These are phyloP conservation scores for Rhabdophis nuchalis DNA, from an alignment of 2,797 vertebrate genomes.

Conservation along the genomic window DNA sequence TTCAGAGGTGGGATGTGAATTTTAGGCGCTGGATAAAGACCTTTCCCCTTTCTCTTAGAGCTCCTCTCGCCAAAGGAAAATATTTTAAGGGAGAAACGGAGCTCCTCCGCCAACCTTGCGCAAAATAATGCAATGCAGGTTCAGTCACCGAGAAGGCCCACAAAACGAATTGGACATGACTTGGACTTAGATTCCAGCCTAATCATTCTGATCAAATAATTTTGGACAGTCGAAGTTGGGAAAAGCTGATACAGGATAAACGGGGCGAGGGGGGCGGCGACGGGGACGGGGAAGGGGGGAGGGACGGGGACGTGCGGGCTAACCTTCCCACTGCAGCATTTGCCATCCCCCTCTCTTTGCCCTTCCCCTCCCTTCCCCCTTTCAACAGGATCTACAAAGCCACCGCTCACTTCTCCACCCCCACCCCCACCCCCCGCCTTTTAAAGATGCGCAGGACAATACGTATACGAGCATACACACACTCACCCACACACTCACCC, in stretches of 20 bases:
- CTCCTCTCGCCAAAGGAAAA: not conserved
- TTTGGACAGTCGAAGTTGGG: not conserved
- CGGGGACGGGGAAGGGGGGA: not conserved
- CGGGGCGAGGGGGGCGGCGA: not conserved
- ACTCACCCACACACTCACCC: not conserved
- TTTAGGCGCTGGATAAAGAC: not conserved
- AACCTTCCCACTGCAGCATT: constrained; percentile 7
- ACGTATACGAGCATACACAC: not conserved
- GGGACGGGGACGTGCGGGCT: not conserved
- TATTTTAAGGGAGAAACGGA: not conserved
- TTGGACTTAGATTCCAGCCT: not conserved
- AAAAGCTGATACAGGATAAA: not conserved
- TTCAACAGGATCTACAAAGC: not conserved
- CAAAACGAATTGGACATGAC: not conserved
- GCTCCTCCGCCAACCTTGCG: not conserved
- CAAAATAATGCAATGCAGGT: not conserved
- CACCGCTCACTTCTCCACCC: too few species aligned
- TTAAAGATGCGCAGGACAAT: not conserved
- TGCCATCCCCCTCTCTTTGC: not conserved
- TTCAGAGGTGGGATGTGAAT: not conserved
- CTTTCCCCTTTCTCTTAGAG: too few species aligned
- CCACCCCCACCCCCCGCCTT: not conserved
- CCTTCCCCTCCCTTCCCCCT: not conserved
- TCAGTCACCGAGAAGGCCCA: not conserved
- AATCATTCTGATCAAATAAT: not conserved